phyloP scores from a whole-genome alignment of 2,888 invertebrate species.

The Meloe dianella region DNA sequence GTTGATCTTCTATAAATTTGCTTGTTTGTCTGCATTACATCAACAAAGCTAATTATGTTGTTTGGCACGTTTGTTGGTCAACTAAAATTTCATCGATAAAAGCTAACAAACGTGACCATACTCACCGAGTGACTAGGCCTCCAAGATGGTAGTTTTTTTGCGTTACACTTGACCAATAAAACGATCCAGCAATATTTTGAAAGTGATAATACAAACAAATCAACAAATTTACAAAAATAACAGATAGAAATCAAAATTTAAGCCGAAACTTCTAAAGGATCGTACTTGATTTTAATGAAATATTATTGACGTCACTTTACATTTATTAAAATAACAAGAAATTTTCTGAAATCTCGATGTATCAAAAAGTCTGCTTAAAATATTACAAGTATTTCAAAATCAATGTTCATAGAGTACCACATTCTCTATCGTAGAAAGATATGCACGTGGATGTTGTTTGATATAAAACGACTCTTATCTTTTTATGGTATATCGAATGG shows the following conservation, averaged over 20 bases:
- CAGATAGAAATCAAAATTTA: not conserved
- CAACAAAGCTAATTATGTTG: not conserved
- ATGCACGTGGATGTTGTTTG: not conserved
- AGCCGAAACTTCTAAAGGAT: too few relatives aligned
- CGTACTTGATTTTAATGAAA: too few relatives aligned
- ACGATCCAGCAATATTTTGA: not conserved
- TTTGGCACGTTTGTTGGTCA: not conserved
- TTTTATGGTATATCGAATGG: conserved; percentile 5
- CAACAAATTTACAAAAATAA: not conserved
- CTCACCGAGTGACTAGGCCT: not conserved
- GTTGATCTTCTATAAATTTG: not conserved
- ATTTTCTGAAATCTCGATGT: too few relatives aligned
- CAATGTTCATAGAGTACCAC: not conserved
- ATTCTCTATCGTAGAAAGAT: not conserved
- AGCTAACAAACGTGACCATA: not conserved
- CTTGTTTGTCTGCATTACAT: not conserved
- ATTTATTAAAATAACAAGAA: too few relatives aligned
- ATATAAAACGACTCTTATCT: conserved; percentile 2
- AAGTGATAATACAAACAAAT: not conserved
- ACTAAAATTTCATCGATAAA: conserved; percentile 1
- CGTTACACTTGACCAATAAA: not conserved
- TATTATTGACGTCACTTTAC: too few relatives aligned
- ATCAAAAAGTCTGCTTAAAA: not conserved
- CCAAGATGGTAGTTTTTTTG: not conserved
- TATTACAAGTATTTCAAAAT: not conserved